Conservation (phyloP, 1,140 invertebrate genomes). For the Lordiphosa clarofinis region DNA sequence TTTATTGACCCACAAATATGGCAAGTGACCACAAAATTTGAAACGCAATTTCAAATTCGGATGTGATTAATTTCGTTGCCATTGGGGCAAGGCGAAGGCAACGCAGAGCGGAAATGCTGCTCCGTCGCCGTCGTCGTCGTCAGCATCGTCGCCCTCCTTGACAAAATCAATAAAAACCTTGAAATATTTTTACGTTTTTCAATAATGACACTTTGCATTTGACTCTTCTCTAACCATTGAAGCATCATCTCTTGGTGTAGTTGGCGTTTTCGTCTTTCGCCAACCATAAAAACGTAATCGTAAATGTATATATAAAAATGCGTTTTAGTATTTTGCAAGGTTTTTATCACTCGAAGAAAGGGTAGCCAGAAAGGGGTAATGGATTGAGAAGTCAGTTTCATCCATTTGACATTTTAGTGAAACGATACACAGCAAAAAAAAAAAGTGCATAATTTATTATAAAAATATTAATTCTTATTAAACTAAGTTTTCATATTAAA, state of each 20-base stretch:
- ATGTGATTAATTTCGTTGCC: constrained; percentile 67
- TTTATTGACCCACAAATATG: constrained; percentile 16
- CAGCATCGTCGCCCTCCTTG: constrained; percentile 20
- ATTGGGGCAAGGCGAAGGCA: background rate
- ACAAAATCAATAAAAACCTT: constrained; percentile 67
- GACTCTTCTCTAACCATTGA: constrained; percentile 12
- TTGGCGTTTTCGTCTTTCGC: constrained; percentile 4
- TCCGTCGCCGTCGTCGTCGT: constrained; percentile 16
- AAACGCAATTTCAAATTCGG: constrained; percentile 65
- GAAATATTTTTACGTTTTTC: constrained; percentile 47
- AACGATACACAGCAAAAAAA: no score
- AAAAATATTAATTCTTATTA: no score
- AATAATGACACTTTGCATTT: constrained; percentile 43
- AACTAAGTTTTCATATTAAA: no score
- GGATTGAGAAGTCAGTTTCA: background rate
- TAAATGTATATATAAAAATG: constrained; percentile 1
- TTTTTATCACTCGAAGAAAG: background rate
- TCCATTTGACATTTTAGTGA: background rate
- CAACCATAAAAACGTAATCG: constrained; percentile 5
- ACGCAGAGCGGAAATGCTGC: constrained; percentile 6
- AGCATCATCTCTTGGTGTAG: constrained; percentile 7
- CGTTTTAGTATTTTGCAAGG: background rate
- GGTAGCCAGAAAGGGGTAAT: background rate
- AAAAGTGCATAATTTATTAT: no score
- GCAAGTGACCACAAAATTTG: constrained; percentile 23